Conservation (phyloP, 2,888 invertebrate species). For the Drosophila macrospina region DNA sequence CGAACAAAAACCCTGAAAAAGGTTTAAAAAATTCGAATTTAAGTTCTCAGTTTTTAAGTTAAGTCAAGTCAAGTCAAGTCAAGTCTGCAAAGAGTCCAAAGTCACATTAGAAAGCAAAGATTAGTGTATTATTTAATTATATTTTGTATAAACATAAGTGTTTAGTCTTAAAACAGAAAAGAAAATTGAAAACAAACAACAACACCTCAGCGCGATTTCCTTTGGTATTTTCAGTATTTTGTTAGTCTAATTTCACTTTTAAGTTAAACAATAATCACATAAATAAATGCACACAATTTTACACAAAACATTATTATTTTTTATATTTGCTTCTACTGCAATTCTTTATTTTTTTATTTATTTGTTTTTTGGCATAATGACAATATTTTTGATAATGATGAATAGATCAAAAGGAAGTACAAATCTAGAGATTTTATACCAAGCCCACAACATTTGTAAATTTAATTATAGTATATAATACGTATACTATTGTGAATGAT, state of each 20-base stretch:
- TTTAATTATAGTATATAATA: conserved; percentile 20
- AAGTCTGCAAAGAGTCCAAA: conserved; percentile 71
- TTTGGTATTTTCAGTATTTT: conserved; percentile 60
- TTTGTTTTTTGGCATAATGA: conserved; percentile 74
- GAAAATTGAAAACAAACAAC: conserved; percentile 20
- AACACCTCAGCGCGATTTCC: conserved; percentile 29
- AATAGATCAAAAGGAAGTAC: conserved; percentile 68
- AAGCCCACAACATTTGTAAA: conserved; percentile 36
- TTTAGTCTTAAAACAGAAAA: conserved; percentile 48
- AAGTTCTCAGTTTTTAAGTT: conserved; percentile 50
- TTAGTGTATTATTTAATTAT: conserved; percentile 34
- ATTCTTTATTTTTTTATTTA: no score
- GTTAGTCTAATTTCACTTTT: conserved; percentile 44
- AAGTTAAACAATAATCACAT: conserved; percentile 14
- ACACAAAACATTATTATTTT: conserved; percentile 14
- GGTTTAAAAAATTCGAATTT: conserved; percentile 76
- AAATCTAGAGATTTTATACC: conserved; percentile 71
- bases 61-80: conserved; percentile 57
- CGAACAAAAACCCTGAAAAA: conserved; percentile 76
- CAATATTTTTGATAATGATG: conserved; percentile 73
- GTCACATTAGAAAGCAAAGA: conserved; percentile 56
- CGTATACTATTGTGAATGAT: background rate
- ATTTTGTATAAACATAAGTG: conserved; percentile 48
- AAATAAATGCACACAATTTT: conserved; percentile 52
- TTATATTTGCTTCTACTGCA: conserved; percentile 14